phyloP scores from a whole-genome alignment of 2,888 invertebrate species.

The Andrena praecox region DNA sequence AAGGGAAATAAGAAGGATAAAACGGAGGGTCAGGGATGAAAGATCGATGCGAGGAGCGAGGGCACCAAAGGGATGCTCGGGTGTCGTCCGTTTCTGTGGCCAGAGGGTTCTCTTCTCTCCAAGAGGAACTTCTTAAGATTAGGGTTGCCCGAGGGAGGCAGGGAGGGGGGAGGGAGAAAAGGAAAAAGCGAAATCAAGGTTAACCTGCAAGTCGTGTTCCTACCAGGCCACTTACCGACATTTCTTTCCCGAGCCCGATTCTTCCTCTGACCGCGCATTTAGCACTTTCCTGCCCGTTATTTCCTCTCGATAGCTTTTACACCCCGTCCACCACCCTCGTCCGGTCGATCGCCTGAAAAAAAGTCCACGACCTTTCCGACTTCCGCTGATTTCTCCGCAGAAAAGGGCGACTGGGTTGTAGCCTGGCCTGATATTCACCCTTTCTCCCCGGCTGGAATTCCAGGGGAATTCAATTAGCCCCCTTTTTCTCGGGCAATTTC shows the following conservation, averaged over 20 bases:
- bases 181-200: conserved; percentile 65
- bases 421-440: conserved; percentile 10
- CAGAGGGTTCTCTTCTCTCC: conserved; percentile 14
- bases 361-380: conserved; percentile 17
- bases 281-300: conserved; percentile 57
- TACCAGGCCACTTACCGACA: conserved; percentile 55
- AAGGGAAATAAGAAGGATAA: neutral
- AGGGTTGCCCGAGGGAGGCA: neutral
- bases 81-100: conserved; percentile 34
- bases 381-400: conserved; percentile 32
- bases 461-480: conserved; percentile 10
- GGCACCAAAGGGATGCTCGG: conserved; percentile 28
- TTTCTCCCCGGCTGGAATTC: neutral
- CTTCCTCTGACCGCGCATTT: conserved; percentile 55
- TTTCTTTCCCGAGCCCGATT: conserved; percentile 41
- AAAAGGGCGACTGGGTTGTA: conserved; percentile 14
- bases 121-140: conserved; percentile 25
- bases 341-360: conserved; percentile 46
- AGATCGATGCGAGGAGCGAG: conserved; percentile 48
- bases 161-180: conserved; percentile 39
- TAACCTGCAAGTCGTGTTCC: conserved; percentile 65
- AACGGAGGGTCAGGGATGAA: neutral
- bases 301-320: conserved; percentile 64
- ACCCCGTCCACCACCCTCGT: conserved; percentile 26
- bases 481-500: neutral